Evolutionary conservation across 2,888 invertebrate genomes (phyloP), one percentile per base, ranked within the genome.

Genomic region (Drosophila engyochracea): DNA sequence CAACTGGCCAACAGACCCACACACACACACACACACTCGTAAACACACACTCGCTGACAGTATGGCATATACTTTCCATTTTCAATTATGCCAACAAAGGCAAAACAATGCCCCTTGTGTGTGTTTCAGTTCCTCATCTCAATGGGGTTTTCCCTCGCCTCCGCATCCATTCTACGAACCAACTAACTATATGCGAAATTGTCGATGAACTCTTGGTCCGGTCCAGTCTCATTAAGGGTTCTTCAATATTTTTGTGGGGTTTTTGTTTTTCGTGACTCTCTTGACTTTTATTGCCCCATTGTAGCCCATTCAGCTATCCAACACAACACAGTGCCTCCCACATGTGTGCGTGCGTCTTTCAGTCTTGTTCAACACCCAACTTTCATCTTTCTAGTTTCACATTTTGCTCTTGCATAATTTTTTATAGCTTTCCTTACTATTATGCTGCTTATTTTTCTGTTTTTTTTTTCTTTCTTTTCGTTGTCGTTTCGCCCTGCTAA

Each of bases 81-180:
- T 85, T 81, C 87, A 79, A 84, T 89, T 89, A 86, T 63, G 87
- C 62, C 81, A 79, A 76, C 87, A 75, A 76, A 62, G 65, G 65
- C 70, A 67, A 78, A 70, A 66, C 74, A 75, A 81, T 85, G 61
- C 68, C 70, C 61, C 67, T 53, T 61, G 65, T 64, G 52, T 51
- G 25, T 37, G 65, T 37, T 68, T 51, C 28, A 65, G 52, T 57
- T 62, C 59, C 59, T 65, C 58, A 62, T 19, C 44, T 65, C 41
- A 62, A 61, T 62, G 44, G 54, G 37, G 19, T 30, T 61, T 72
- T 41, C 57, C 57, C 51, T 49, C 57, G 60, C 60, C 66, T 60
- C 51, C 39, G n/a, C 31, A 64, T 49, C 64, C 67, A 52, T 44
- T 47, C 33, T 55, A n/a, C n/a, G 16, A 14, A n/a, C 47, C 39